A percentile compares a stretch with the other conserved stretches of the same genome.
phyloP scores from a whole-genome alignment of 2,888 invertebrate genomes.

The Phyllotreta cruciferae region DNA sequence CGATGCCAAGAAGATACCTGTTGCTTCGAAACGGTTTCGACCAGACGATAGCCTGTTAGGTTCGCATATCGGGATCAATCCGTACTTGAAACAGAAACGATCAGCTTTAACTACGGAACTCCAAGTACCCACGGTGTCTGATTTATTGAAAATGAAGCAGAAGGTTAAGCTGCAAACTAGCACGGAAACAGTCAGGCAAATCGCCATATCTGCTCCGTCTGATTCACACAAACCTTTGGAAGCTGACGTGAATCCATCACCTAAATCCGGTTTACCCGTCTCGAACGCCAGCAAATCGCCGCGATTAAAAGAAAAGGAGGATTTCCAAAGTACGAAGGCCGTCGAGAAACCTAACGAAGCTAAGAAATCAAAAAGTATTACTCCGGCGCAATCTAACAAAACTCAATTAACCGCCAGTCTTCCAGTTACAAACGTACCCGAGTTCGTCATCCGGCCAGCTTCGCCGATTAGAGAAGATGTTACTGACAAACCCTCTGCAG shows the following conservation, averaged over 20 bases:
- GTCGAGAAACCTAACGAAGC: too few species aligned
- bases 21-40: constrained; percentile 53
- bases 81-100: constrained; percentile 50
- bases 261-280: too few species aligned
- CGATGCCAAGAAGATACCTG: constrained; percentile 80
- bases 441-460: too few species aligned
- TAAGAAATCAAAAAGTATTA: too few species aligned
- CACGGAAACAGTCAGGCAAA: constrained; percentile 68
- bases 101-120: constrained; percentile 60
- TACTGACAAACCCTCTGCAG: neutral
- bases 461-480: too few species aligned
- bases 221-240: constrained; percentile 46
- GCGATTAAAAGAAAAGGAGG: too few species aligned
- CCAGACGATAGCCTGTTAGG: constrained; percentile 46
- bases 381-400: too few species aligned
- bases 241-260: too few species aligned
- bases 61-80: constrained; percentile 53
- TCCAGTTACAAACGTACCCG: too few species aligned
- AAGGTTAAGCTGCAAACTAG: constrained; percentile 66
- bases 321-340: too few species aligned
- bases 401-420: too few species aligned
- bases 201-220: constrained; percentile 65
- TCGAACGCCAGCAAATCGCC: too few species aligned
- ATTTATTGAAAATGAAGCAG: constrained; percentile 68
- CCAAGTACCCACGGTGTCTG: constrained; percentile 69